Conservation (phyloP, 2,113 vertebrate species). For the Agelaius tricolor region DNA sequence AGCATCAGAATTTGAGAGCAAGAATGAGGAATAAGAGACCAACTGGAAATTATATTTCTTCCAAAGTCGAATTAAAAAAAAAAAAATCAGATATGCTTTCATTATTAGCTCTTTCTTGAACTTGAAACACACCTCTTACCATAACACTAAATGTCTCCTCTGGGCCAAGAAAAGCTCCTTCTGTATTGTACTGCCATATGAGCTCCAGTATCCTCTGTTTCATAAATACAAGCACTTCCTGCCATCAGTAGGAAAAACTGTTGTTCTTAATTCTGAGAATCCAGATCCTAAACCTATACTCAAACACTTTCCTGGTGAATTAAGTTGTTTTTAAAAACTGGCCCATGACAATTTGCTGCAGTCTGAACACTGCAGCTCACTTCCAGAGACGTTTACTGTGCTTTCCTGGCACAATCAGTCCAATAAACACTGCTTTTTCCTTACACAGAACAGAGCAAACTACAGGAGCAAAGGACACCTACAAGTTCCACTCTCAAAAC, state of each 20-base stretch:
- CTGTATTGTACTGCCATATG: background rate
- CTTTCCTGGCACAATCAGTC: background rate
- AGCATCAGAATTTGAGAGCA: background rate
- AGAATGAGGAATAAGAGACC: background rate
- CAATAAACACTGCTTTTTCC: background rate
- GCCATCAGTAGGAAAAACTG: background rate
- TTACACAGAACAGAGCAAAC: background rate
- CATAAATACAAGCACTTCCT: background rate
- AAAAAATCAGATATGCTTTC: background rate
- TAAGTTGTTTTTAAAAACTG: background rate
- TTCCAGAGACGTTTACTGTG: background rate
- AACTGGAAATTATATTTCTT: background rate
- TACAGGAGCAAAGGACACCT: background rate
- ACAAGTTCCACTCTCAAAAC: background rate
- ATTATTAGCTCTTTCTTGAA: background rate
- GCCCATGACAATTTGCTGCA: background rate
- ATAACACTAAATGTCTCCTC: background rate
- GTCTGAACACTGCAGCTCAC: background rate
- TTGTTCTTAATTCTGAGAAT: background rate
- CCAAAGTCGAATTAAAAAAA: background rate
- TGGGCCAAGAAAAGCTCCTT: slow-evolving; percentile 8
- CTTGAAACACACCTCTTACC: background rate
- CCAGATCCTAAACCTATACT: background rate
- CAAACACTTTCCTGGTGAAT: background rate
- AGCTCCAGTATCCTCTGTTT: background rate